These are phyloP conservation scores for Heliconius eleuchia DNA, from an alignment of 1,140 invertebrate species.

Conservation along the genomic window DNA sequence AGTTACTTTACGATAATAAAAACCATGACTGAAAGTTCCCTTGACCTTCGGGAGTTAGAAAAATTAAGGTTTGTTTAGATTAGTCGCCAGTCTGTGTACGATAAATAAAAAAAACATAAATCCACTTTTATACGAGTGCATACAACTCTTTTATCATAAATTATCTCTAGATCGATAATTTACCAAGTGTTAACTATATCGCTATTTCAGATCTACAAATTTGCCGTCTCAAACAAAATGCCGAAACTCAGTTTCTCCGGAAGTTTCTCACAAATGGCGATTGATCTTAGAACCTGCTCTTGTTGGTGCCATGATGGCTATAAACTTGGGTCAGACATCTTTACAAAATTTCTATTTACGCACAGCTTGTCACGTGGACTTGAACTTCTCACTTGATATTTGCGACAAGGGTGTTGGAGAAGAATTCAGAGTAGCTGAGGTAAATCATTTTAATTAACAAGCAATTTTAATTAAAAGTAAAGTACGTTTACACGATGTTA, in stretches of 20 bases:
- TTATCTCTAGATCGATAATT: slow-evolving; percentile 5
- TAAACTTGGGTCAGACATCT: slow-evolving; percentile 72
- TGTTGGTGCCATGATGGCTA: slow-evolving; percentile 72
- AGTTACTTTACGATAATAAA: not conserved
- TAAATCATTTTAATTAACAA: slow-evolving; percentile 38
- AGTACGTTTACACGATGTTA: slow-evolving; percentile 1
- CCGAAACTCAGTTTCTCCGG: slow-evolving; percentile 8
- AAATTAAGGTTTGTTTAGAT: slow-evolving; percentile 58
- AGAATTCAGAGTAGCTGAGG: slow-evolving; percentile 64
- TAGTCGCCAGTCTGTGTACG: not conserved
- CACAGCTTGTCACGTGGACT: slow-evolving; percentile 71
- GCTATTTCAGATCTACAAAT: slow-evolving; percentile 40
- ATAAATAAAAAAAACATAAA: not conserved
- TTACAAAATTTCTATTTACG: slow-evolving; percentile 73
- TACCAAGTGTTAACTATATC: not conserved
- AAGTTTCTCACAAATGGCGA: slow-evolving; percentile 53
- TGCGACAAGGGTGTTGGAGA: slow-evolving; percentile 69
- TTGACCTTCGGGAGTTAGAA: slow-evolving; percentile 64
- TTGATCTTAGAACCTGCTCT: slow-evolving; percentile 69
- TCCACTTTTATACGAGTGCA: not conserved
- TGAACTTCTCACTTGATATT: slow-evolving; percentile 53
- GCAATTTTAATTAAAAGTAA: not conserved
- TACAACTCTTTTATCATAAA: not conserved
- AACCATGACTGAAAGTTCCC: slow-evolving; percentile 59
- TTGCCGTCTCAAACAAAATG: slow-evolving; percentile 35